Conservation (phyloP, 2,113 vertebrate genomes). For the Scopus umbretta region DNA sequence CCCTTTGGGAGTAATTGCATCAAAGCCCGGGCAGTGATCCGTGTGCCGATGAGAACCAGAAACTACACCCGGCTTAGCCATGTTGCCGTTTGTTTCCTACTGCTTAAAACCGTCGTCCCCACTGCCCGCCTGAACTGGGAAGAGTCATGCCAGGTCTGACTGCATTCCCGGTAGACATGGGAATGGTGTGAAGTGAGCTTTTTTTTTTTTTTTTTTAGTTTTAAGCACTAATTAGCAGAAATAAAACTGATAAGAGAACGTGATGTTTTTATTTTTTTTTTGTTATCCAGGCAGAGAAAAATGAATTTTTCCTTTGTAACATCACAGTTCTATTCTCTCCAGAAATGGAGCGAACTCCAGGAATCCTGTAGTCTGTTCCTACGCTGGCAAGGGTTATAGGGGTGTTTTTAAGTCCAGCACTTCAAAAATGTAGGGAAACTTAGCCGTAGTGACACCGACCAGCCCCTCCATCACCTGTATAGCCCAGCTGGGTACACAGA, state of each 20-base stretch:
- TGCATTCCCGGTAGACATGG: background rate
- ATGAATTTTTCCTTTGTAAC: background rate
- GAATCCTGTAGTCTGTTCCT: background rate
- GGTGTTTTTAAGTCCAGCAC: background rate
- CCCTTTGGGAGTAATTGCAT: background rate
- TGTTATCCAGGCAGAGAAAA: background rate
- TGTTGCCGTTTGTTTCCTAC: accelerated
- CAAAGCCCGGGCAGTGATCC: background rate
- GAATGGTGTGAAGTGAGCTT: background rate
- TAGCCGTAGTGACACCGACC: background rate
- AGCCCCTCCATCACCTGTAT: background rate
- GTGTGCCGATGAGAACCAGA: background rate
- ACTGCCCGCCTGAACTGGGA: background rate
- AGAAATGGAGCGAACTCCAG: background rate
- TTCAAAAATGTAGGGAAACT: background rate
- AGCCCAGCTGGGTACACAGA: background rate
- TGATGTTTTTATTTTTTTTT: background rate
- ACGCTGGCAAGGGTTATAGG: accelerated
- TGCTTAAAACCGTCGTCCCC: background rate
- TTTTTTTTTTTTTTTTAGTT: background rate
- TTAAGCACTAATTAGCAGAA: background rate
- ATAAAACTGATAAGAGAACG: background rate
- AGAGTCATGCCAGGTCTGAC: background rate
- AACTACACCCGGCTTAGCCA: background rate
- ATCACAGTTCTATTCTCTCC: accelerated